phyloP scores from a whole-genome alignment of 2,113 vertebrate genomes.

The Elachura formosa region DNA sequence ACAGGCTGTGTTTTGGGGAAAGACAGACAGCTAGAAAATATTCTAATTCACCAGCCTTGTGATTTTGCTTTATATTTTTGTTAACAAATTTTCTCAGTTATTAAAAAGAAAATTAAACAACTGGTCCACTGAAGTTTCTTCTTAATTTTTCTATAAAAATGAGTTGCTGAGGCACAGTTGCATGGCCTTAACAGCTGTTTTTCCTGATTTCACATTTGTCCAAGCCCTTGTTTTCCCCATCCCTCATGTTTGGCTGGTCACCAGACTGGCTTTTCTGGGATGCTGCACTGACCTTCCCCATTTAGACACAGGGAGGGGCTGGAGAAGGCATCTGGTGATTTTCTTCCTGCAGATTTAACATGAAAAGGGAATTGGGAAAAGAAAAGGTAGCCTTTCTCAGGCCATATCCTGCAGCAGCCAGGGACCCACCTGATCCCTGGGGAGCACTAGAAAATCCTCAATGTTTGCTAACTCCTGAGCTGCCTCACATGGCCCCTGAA shows the following conservation, averaged over 20 bases:
- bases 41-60: neutral
- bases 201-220: neutral
- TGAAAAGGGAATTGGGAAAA: neutral
- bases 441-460: neutral
- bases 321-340: conserved; percentile 3
- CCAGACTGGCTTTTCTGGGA: neutral
- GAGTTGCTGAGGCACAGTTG: neutral
- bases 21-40: neutral
- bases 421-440: conserved; percentile 34
- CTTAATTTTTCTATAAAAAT: neutral
- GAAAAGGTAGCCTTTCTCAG: conserved; percentile 17
- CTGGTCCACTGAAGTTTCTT: neutral
- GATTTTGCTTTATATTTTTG: neutral
- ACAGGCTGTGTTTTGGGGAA: neutral
- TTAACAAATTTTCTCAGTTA: neutral
- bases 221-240: neutral
- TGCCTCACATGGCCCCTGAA: neutral
- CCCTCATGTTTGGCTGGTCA: neutral
- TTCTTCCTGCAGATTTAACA: neutral
- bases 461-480: neutral
- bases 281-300: neutral
- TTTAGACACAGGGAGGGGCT: neutral
- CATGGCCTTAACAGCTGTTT: neutral
- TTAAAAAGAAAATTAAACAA: neutral
- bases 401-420: conserved; percentile 2